These are phyloP conservation scores for Heliconius ismenius DNA, from an alignment of 2,888 invertebrate genomes.

Conservation along the genomic window DNA sequence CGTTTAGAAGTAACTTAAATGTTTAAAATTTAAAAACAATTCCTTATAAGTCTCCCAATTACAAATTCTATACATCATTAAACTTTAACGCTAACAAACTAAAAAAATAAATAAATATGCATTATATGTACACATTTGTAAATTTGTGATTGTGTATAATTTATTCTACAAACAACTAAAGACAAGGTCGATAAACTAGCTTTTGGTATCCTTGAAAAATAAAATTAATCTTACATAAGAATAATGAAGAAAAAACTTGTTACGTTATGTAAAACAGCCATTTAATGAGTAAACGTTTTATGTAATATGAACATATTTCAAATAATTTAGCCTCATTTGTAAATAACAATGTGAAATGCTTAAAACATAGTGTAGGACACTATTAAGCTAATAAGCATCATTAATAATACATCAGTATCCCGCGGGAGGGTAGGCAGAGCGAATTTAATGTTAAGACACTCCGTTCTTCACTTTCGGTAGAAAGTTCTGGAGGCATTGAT, in stretches of 20 bases:
- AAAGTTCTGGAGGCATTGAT: no score
- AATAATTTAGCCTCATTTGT: not conserved
- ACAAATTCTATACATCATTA: not conserved
- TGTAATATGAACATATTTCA: not conserved
- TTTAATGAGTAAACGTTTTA: not conserved
- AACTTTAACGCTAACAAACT: not conserved
- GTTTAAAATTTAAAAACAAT: no score
- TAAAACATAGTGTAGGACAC: not conserved
- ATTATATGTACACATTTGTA: not conserved
- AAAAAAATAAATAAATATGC: not conserved
- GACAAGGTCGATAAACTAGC: slow-evolving; percentile 14
- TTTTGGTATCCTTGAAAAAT: slow-evolving; percentile 7
- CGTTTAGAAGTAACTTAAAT: no score
- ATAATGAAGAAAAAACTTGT: slow-evolving; percentile 12
- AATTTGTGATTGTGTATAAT: slow-evolving; percentile 3
- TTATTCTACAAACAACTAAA: not conserved
- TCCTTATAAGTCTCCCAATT: not conserved
- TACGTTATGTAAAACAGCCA: not conserved
- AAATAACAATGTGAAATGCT: not conserved
- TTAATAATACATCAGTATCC: no score
- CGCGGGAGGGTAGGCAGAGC: no score
- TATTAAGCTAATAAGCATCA: no score
- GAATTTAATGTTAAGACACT: no score
- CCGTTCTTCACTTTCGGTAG: no score
- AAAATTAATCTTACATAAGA: slow-evolving; percentile 8